Base-by-base conservation (phyloP, 2,888 invertebrate species). In the Leucoptera coffeella region DNA sequence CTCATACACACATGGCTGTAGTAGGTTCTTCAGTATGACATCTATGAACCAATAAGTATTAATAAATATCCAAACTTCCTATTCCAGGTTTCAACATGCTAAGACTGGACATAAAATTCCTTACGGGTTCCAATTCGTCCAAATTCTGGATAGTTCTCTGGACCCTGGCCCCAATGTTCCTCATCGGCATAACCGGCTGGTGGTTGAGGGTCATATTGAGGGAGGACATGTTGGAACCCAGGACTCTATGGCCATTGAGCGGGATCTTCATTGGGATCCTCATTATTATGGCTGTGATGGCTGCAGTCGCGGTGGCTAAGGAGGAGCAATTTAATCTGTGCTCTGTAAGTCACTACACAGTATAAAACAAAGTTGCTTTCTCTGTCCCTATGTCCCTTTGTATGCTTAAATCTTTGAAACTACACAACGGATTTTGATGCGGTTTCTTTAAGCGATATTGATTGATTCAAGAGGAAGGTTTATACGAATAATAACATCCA, bases 261-360 rank as follows among this genome's bases (percentile, higher is more conserved):
- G 59, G 45, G 14, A 55, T 52, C 1, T 50, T 59, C 15, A 35
- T 50, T 2, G 50, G 43, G 1, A 59, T 65, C 20, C 31, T 62
- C 15, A 33, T 64, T 1, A 33, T 67, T 1, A 58, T 67, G 47
- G 40, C 59, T 3, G 39, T 65, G 4, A 43, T 60, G 36, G 65
- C 65, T 4, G 55, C 48, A 2, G 42, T 65, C 2, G 60, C 62
- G 27, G 67, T 67, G 2, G 61, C 55, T 1, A 67, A 65, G 28
- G 67, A 69, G 30, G 67, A 69, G 30, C 67, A 69, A 30, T 69
- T 52, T 41, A 69, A 69, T 46, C 50, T 69, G 12, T 33, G 54
- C 19, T 43, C 64, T 25, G 69, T 67, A 24, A 49, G 57, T 47
- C n/a, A n/a, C n/a, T n/a, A n/a, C n/a, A n/a, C n/a, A n/a, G n/a